Base-by-base conservation (phyloP, 2,113 vertebrate genomes). In the Copsychus sechellarum region DNA sequence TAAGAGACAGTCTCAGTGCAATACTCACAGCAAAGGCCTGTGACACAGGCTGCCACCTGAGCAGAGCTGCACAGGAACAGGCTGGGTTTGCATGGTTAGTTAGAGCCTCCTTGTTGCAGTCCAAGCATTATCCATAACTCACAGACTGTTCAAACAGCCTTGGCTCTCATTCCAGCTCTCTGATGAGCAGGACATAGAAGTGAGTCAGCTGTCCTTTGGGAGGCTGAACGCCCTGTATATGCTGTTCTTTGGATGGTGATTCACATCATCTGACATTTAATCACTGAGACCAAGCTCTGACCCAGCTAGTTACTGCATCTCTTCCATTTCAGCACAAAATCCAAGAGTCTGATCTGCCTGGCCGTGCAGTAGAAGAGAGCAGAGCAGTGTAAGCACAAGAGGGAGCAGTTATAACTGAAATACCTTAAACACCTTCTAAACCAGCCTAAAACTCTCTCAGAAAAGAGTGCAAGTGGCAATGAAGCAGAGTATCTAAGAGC, bases 211-310 rank as follows among this genome's bases (percentile, higher is more conserved):
- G 64, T 93, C 95, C 92, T 73, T 54, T 64, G 92, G 79, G 94
- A 96, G 79, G 50, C 90, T 92, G 80, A 88, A 90, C 12, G 45
- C 67, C 64, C 34, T 58, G 67, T 47, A 66, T 90, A 60, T 77
- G 67, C 62, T 90, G 82, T 90, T 93, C 82, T 93, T 88, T 62
- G 47, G 62, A 58, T 51, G 64, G 76, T 95, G 91, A 96, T 95
- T 95, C 96, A 94, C 62, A 83, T 69, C 43, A 66, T 89, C 66
- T 95, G 90, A 88, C 92, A 94, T 95, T 93, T 90, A 96, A 92
- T 90, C 82, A 88, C 58, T 0, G 21, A 94, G 54, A 95, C 88
- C 72, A 56, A n/a, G 78, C 50, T 92, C 85, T 90, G 76, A 56
- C 76, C 50, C 28, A 83, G 26, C 34, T 71, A 95, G 33, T 54